Evolutionary conservation across 2,797 vertebrate species (phyloP).

Genomic region (Aplochiton taeniatus): DNA sequence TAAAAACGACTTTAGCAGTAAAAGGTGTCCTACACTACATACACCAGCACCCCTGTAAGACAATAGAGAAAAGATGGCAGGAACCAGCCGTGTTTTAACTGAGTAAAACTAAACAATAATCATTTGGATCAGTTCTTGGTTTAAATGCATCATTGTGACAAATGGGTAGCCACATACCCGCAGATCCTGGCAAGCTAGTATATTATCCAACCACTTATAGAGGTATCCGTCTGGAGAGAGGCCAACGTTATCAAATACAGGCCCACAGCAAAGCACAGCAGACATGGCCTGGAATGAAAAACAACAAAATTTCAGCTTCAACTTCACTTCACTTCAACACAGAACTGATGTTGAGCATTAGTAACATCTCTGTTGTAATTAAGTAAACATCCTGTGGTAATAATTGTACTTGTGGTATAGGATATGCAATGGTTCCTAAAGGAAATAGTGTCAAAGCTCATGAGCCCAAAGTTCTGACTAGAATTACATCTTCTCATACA

Average conservation of each 20-base stretch:
- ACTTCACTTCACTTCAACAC: background rate
- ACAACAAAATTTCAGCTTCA: background rate
- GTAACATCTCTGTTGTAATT: no score
- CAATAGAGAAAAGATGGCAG: conserved; percentile 35
- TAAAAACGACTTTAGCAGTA: conserved; percentile 26
- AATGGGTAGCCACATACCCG: conserved; percentile 76
- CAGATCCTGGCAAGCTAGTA: conserved; percentile 95
- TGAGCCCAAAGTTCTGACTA: conserved; percentile 11
- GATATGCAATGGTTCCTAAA: background rate
- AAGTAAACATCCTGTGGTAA: background rate
- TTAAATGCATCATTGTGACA: conserved; percentile 43
- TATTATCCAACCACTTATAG: conserved; percentile 99
- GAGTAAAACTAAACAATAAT: conserved; percentile 24
- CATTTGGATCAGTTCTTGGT: conserved; percentile 50
- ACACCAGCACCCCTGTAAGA: conserved; percentile 22
- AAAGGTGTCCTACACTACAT: conserved; percentile 27
- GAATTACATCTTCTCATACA: conserved; percentile 23
- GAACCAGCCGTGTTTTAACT: conserved; percentile 12
- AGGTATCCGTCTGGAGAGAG: conserved; percentile 97
- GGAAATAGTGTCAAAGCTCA: background rate
- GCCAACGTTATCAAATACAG: conserved; percentile 97
- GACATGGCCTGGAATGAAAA: conserved; percentile 89
- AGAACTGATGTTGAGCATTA: background rate
- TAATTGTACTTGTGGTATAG: background rate
- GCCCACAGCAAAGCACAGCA: conserved; percentile 94